Percentiles rank a stretch among this genome's conserved stretches.
Evolutionary conservation across 2,888 invertebrate genomes (phyloP).

Genomic region (Aleiodes testaceus): DNA sequence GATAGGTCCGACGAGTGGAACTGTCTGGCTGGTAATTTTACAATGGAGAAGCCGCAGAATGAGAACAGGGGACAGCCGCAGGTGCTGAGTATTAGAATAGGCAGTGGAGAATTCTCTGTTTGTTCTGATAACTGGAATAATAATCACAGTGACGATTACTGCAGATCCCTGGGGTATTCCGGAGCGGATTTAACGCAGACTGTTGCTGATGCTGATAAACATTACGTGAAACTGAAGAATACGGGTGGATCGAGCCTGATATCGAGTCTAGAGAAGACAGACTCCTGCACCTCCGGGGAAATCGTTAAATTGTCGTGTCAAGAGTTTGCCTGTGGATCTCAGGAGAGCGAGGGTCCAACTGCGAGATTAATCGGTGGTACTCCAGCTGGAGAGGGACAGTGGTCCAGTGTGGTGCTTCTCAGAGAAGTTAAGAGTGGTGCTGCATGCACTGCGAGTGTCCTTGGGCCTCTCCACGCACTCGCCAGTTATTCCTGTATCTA

Average conservation of each 20-base stretch:
- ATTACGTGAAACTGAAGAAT: conserved; percentile 68
- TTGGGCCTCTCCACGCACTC: conserved; percentile 70
- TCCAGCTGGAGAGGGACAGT: conserved; percentile 74
- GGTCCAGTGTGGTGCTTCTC: conserved; percentile 76
- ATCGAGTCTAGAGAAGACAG: conserved; percentile 72
- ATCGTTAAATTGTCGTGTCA: conserved; percentile 76
- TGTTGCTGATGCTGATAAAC: conserved; percentile 72
- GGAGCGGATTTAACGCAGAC: conserved; percentile 72
- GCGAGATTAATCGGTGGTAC: conserved; percentile 75
- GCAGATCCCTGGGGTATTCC: conserved; percentile 75
- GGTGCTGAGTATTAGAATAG: conserved; percentile 55
- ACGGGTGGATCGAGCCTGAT: conserved; percentile 67
- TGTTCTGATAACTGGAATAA: conserved; percentile 76
- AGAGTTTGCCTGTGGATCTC: conserved; percentile 72
- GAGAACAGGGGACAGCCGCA: conserved; percentile 39
- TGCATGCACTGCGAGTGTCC: conserved; percentile 70
- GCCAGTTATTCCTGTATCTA: conserved; percentile 71
- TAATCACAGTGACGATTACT: conserved; percentile 75
- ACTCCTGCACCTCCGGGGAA: conserved; percentile 71
- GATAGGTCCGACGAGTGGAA: conserved; percentile 80
- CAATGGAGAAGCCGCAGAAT: conserved; percentile 49
- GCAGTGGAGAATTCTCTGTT: conserved; percentile 71
- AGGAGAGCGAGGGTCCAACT: conserved; percentile 65
- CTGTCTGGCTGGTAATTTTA: conserved; percentile 69
- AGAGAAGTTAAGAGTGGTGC: conserved; percentile 66